Percentiles rank a stretch among this genome's conserved stretches.
phyloP scores from a whole-genome alignment of 2,797 vertebrate genomes.

The Steatocranus sp. region DNA sequence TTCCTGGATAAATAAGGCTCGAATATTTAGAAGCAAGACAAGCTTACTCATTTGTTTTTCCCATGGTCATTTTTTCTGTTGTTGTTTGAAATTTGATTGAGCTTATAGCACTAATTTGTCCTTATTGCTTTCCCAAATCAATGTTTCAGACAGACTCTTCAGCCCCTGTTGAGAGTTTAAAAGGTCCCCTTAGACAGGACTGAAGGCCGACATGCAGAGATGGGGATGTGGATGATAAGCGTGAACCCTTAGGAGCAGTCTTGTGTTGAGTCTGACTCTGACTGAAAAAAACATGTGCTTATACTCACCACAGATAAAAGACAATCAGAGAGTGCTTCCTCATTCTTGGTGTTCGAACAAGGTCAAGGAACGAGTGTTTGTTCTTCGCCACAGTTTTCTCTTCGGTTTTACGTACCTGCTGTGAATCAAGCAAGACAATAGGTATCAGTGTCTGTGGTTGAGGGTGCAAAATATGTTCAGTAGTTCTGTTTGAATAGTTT shows the following conservation, averaged over 20 bases:
- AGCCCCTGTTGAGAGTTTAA: background rate
- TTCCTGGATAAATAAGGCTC: background rate
- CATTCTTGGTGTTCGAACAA: constrained; percentile 68
- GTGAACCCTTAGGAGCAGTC: background rate
- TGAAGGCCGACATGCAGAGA: background rate
- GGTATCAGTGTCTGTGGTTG: background rate
- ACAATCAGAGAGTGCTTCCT: constrained; percentile 67
- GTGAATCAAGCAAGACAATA: background rate
- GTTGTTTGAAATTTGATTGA: background rate
- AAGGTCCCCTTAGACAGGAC: background rate
- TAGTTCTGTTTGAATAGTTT: background rate
- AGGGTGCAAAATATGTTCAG: background rate
- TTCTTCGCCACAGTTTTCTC: constrained; percentile 7
- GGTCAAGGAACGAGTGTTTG: constrained; percentile 57
- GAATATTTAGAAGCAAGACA: background rate
- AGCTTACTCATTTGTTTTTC: background rate
- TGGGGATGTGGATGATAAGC: background rate
- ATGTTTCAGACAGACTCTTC: background rate
- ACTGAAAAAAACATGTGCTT: background rate
- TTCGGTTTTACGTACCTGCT: constrained; percentile 27
- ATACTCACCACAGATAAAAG: constrained; percentile 72
- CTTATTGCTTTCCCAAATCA: background rate
- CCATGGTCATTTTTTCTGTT: background rate
- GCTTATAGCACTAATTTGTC: background rate
- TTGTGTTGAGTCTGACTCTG: background rate